Evolutionary conservation across 2,113 vertebrate genomes (phyloP).

Genomic region (Sebastes schlegelii): DNA sequence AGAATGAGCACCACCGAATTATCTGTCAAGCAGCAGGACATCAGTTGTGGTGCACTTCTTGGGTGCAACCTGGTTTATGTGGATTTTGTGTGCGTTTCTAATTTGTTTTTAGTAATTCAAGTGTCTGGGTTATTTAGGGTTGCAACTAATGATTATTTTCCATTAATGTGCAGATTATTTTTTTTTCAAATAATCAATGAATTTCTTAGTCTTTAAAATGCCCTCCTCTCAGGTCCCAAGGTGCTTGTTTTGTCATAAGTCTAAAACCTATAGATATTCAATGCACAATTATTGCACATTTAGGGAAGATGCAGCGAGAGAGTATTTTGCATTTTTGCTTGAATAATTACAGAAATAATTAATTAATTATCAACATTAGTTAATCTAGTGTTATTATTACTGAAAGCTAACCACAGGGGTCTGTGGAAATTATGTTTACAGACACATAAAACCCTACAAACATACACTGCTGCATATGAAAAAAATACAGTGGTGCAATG

Average conservation of each 20-base stretch:
- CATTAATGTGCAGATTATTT: neutral
- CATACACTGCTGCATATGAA: constrained; percentile 9
- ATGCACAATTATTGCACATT: neutral
- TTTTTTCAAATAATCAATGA: too few relatives aligned
- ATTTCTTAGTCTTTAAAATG: too few relatives aligned
- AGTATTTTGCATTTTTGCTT: neutral
- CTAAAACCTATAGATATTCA: neutral
- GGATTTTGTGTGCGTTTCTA: neutral
- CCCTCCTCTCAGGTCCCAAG: too few relatives aligned
- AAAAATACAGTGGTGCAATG: neutral
- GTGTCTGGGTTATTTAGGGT: neutral
- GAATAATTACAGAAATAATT: neutral
- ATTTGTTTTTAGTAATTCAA: neutral
- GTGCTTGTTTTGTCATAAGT: neutral
- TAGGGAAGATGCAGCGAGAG: neutral
- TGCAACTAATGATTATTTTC: neutral
- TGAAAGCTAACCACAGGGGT: neutral
- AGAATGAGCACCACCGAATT: neutral
- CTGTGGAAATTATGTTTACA: constrained; percentile 4
- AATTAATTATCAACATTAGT: neutral
- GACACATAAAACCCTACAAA: constrained; percentile 20
- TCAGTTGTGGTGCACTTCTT: neutral
- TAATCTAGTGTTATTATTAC: neutral
- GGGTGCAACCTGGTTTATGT: neutral
- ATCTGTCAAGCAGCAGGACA: constrained; percentile 10